Base-by-base conservation (phyloP, 1,140 invertebrate genomes). In the Holcopasites calliopsidis region DNA sequence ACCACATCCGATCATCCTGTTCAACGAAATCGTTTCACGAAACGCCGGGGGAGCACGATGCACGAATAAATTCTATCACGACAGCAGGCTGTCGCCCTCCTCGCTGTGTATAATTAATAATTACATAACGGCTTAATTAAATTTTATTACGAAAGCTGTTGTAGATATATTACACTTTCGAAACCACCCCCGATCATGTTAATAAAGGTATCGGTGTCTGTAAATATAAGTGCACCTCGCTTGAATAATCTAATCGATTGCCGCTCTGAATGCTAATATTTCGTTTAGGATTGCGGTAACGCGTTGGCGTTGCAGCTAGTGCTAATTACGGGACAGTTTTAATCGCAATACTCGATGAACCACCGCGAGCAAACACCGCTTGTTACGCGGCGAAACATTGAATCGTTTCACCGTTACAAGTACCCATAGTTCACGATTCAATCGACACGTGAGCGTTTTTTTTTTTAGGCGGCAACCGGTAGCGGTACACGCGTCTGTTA, bases 221-320 rank as follows among this genome's bases (percentile, higher is more conserved):
- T 42, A 50, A 76, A 80, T 80, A 70, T 80, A 76, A 81, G 80
- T 80, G 76, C 58, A 42, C 5, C 28, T 13, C 44, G 16, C 21
- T 81, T 81, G 11, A 52, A 38, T 31, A 76, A 76, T 44, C 35
- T 49, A 76, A 79, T 70, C 68, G 57, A 77, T 77, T 61, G 26
- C 49, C 64, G 44, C 68, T 65, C 40, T 35, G 3, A 16, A 68
- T 49, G 70, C 33, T 49, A 42, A 66, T 47, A 57, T 55, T 80
- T 80, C 71, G 75, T 62, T 81, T 80, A 71, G 38, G 66, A 81
- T 81, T 60, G 70, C 44, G 13, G 49, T 76, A 69, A 76, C 16
- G 28, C 42, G 57, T 44, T 26, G 52, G 21, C 13, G 21, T 26
- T 42, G 35, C 52, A 18, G 64, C 18, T 76, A 64, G 50, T 38